Conservation (phyloP, 1,140 invertebrate species). For the Drosophila kohkoa region DNA sequence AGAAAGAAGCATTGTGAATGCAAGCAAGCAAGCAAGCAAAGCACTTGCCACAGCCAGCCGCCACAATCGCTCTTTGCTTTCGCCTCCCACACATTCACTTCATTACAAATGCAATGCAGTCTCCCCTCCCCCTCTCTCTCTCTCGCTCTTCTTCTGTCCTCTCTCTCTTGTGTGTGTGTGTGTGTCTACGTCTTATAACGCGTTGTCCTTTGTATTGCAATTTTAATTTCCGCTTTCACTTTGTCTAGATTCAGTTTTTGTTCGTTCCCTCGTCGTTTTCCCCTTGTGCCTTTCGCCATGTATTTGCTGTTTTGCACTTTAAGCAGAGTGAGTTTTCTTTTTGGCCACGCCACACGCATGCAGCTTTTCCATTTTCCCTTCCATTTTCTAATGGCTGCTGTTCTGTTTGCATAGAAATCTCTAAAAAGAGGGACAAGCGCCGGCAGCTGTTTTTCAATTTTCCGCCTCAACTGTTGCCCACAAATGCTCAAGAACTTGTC, state of each 20-base stretch:
- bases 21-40: constrained; percentile 10
- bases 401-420: constrained; percentile 30
- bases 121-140: no score
- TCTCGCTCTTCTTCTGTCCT: neutral
- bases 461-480: constrained; percentile 72
- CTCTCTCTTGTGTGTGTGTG: constrained; percentile 15
- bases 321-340: constrained; percentile 31
- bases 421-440: constrained; percentile 44
- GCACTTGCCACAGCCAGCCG: constrained; percentile 31
- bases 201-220: constrained; percentile 73
- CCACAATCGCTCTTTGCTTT: constrained; percentile 26
- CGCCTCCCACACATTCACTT: constrained; percentile 42
- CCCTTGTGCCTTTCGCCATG: neutral
- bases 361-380: constrained; percentile 46
- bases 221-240: constrained; percentile 83
- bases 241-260: constrained; percentile 78
- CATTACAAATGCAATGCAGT: constrained; percentile 62
- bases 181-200: constrained; percentile 42
- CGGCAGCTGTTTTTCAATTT: constrained; percentile 79
- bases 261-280: constrained; percentile 33
- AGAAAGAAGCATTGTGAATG: constrained; percentile 39
- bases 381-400: constrained; percentile 7
- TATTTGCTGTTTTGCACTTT: constrained; percentile 77
- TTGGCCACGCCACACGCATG: constrained; percentile 47
- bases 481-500: constrained; percentile 43